A percentile compares a stretch with the other conserved stretches of the same genome.
phyloP scores from a whole-genome alignment of 2,888 invertebrate genomes.

The Rosalia funebris region DNA sequence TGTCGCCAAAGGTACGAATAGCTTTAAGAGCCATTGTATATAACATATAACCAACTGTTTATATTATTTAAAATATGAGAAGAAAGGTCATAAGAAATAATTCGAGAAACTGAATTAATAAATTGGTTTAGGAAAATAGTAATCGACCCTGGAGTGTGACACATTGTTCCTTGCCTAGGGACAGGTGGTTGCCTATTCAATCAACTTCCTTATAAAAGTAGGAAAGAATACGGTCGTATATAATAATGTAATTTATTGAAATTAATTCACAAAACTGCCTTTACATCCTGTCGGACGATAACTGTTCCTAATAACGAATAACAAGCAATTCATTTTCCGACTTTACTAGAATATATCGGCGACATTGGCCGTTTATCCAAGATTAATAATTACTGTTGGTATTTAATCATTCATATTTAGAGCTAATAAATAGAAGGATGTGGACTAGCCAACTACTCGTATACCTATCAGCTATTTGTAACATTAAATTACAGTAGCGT shows the following conservation, averaged over 20 bases:
- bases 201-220: neutral
- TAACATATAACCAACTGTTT: too few species aligned
- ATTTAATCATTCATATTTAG: constrained; percentile 3
- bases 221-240: neutral
- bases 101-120: too few species aligned
- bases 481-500: neutral
- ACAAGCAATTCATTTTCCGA: constrained; percentile 26
- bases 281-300: constrained; percentile 41
- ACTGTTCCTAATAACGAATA: constrained; percentile 31
- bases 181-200: constrained; percentile 14
- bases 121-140: too few species aligned
- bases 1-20: too few species aligned
- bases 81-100: too few species aligned
- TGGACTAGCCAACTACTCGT: neutral
- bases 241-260: constrained; percentile 40
- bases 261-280: constrained; percentile 40
- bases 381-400: constrained; percentile 16
- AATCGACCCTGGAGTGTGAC: too few species aligned
- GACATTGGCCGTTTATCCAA: constrained; percentile 11
- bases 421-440: constrained; percentile 5
- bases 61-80: too few species aligned
- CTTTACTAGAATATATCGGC: constrained; percentile 3
- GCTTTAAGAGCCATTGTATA: too few species aligned
- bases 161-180: too few species aligned
- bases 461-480: neutral